Evolutionary conservation across 1,140 invertebrate genomes (phyloP).

Genomic region (Drosophila ogumai): DNA sequence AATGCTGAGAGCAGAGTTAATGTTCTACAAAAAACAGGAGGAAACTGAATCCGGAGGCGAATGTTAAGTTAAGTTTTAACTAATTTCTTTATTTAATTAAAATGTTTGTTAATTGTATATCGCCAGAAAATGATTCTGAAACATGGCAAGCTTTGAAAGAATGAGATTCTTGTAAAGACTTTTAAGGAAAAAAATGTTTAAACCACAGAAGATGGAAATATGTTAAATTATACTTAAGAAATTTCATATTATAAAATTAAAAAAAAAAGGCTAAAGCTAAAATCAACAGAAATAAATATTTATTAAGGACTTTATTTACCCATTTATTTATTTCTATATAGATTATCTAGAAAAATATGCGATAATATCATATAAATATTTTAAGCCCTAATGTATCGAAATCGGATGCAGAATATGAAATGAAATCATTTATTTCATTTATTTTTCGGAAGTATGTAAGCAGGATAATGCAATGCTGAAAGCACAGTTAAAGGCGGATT

Average conservation of each 20-base stretch:
- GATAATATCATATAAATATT: too few relatives aligned
- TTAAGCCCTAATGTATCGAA: too few relatives aligned
- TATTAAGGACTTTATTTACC: not conserved
- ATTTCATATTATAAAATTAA: not conserved
- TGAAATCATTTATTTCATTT: too few relatives aligned
- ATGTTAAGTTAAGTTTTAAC: not conserved
- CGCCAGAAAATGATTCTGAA: not conserved
- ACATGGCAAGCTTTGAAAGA: not conserved
- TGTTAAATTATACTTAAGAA: not conserved
- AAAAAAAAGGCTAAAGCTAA: not conserved
- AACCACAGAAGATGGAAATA: not conserved
- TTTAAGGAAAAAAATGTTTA: not conserved
- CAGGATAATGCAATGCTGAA: too few relatives aligned
- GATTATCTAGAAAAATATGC: too few relatives aligned
- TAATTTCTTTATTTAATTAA: not conserved
- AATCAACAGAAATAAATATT: not conserved
- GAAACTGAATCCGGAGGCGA: constrained; percentile 9
- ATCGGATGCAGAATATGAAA: too few relatives aligned
- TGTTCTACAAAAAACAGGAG: constrained; percentile 13
- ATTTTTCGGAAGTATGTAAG: too few relatives aligned
- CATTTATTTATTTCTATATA: too few relatives aligned
- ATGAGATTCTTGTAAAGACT: not conserved
- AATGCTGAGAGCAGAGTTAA: constrained; percentile 49
- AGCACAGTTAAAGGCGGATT: too few relatives aligned
- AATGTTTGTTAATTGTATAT: constrained; percentile 1